These are phyloP conservation scores for Malthinus seriepunctatus DNA, from an alignment of 2,888 invertebrate species.

Conservation along the genomic window DNA sequence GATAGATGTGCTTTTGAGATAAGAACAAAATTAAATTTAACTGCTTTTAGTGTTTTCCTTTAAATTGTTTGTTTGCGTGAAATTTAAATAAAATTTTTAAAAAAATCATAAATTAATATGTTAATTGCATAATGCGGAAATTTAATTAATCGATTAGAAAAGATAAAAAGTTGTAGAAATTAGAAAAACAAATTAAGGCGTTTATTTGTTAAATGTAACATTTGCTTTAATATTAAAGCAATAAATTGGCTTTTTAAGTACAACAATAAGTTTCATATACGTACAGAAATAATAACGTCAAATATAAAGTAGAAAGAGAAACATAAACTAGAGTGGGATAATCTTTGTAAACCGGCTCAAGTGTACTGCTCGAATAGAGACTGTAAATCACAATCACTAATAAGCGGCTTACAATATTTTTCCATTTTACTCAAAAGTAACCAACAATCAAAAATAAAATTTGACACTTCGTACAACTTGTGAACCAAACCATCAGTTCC, in stretches of 20 bases:
- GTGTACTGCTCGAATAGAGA: slow-evolving; percentile 46
- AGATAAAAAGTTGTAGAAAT: background rate
- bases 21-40: slow-evolving; percentile 28
- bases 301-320: slow-evolving; percentile 49
- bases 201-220: slow-evolving; percentile 16
- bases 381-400: slow-evolving; percentile 31
- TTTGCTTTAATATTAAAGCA: slow-evolving; percentile 25
- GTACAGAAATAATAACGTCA: slow-evolving; percentile 46
- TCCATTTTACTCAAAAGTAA: background rate
- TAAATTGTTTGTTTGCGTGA: slow-evolving; percentile 16
- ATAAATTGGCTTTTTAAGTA: slow-evolving; percentile 36
- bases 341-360: slow-evolving; percentile 50
- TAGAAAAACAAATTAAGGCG: slow-evolving; percentile 12
- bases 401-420: slow-evolving; percentile 32
- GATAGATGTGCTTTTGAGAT: slow-evolving; percentile 23
- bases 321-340: slow-evolving; percentile 49
- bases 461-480: slow-evolving; percentile 36
- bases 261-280: slow-evolving; percentile 42
- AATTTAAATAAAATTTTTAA: background rate
- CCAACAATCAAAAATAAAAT: background rate
- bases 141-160: slow-evolving; percentile 6
- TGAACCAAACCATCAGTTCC: slow-evolving; percentile 41
- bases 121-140: background rate
- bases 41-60: slow-evolving; percentile 12
- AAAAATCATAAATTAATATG: too few species aligned